Evolutionary conservation across 2,888 invertebrate genomes (phyloP).

Genomic region (Osmoderma eremita): DNA sequence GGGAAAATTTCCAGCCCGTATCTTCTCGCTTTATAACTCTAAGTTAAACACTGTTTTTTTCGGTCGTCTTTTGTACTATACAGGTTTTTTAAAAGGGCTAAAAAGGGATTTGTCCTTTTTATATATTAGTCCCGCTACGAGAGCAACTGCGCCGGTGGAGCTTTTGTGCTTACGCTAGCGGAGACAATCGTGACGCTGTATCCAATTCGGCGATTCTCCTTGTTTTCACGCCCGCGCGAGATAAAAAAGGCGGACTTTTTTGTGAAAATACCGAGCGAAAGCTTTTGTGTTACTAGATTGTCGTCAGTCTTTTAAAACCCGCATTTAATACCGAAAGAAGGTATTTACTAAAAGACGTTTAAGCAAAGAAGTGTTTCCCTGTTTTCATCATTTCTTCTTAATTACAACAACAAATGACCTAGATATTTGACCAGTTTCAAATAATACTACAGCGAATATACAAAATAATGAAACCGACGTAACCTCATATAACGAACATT

Average conservation of each 20-base stretch:
- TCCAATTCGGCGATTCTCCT: slow-evolving; percentile 55
- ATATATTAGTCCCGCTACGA: slow-evolving; percentile 48
- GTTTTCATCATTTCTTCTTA: too few species aligned
- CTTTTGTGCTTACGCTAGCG: slow-evolving; percentile 57
- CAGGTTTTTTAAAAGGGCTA: slow-evolving; percentile 58
- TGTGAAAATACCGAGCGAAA: background rate
- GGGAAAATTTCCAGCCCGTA: slow-evolving; percentile 35
- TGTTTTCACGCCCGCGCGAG: slow-evolving; percentile 37
- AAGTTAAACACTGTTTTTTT: slow-evolving; percentile 62
- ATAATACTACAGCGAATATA: too few species aligned
- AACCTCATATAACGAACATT: too few species aligned
- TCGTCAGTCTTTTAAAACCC: slow-evolving; percentile 3
- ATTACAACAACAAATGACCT: too few species aligned
- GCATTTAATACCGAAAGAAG: slow-evolving; percentile 19
- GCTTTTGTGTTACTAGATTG: slow-evolving; percentile 23
- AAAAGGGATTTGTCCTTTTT: slow-evolving; percentile 60
- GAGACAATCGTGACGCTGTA: slow-evolving; percentile 56
- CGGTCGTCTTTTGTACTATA: slow-evolving; percentile 59
- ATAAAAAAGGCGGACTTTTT: slow-evolving; percentile 30
- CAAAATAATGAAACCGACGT: too few species aligned
- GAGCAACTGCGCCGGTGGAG: too few species aligned
- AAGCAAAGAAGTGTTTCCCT: too few species aligned
- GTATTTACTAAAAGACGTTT: too few species aligned
- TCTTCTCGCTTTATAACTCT: slow-evolving; percentile 37
- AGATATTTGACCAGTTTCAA: too few species aligned